These are phyloP conservation scores for Diarsia mendica DNA, from an alignment of 2,888 invertebrate species.

Conservation along the genomic window DNA sequence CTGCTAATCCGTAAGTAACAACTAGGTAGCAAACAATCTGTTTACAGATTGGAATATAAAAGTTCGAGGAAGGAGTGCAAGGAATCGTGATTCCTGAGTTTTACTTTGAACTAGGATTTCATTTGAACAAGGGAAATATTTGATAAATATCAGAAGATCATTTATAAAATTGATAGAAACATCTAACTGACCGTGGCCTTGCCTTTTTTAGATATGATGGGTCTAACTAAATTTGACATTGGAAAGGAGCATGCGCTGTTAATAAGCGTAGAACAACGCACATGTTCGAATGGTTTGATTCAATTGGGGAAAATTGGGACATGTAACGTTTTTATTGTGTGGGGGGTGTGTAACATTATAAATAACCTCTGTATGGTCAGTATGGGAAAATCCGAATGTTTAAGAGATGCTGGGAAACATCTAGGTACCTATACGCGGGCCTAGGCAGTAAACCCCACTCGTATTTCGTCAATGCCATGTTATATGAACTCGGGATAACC, in stretches of 20 bases:
- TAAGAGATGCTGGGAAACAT: neutral
- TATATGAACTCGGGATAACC: too few species aligned
- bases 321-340: neutral
- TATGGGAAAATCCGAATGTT: neutral
- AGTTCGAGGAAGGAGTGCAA: neutral
- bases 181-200: neutral
- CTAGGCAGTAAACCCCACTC: too few species aligned
- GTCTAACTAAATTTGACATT: neutral
- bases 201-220: neutral
- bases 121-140: neutral
- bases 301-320: neutral
- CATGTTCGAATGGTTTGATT: constrained; percentile 8
- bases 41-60: neutral
- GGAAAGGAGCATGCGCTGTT: constrained; percentile 22
- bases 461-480: too few species aligned
- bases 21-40: neutral
- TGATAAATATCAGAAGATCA: neutral
- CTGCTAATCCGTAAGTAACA: neutral
- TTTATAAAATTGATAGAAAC: neutral
- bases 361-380: neutral
- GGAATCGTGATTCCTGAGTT: neutral
- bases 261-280: neutral
- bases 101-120: neutral
- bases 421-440: too few species aligned
- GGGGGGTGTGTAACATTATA: neutral